Evolutionary conservation across 2,888 invertebrate genomes (phyloP).

Genomic region (Dasysyrphus tricinctus): DNA sequence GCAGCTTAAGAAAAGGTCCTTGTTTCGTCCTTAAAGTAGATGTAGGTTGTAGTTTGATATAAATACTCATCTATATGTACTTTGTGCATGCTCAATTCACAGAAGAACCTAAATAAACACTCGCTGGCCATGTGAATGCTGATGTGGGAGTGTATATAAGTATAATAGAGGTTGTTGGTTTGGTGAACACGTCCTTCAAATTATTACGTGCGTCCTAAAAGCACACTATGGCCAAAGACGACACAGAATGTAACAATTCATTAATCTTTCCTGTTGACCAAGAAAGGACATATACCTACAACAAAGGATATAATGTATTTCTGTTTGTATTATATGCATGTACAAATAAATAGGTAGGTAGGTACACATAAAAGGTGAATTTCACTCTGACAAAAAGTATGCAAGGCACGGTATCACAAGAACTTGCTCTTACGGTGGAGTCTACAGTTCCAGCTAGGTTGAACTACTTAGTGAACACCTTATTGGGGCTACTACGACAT

Average conservation of each 20-base stretch:
- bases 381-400: neutral
- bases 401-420: too few relatives aligned
- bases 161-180: constrained; percentile 14
- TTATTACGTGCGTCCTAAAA: constrained; percentile 70
- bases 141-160: constrained; percentile 9
- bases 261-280: constrained; percentile 73
- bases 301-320: constrained; percentile 27
- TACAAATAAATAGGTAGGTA: neutral
- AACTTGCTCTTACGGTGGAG: too few relatives aligned
- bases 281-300: constrained; percentile 47
- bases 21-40: constrained; percentile 54
- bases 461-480: too few relatives aligned
- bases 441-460: too few relatives aligned
- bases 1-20: constrained; percentile 64
- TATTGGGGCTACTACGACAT: too few relatives aligned
- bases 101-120: constrained; percentile 69
- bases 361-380: constrained; percentile 7
- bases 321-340: constrained; percentile 17
- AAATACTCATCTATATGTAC: constrained; percentile 17
- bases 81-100: constrained; percentile 33
- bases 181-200: constrained; percentile 69
- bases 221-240: constrained; percentile 42
- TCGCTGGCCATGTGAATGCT: constrained; percentile 23
- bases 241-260: constrained; percentile 73
- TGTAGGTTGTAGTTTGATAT: neutral